These are phyloP conservation scores for Acanthis flammea DNA, from an alignment of 2,797 vertebrate genomes.

Conservation along the genomic window DNA sequence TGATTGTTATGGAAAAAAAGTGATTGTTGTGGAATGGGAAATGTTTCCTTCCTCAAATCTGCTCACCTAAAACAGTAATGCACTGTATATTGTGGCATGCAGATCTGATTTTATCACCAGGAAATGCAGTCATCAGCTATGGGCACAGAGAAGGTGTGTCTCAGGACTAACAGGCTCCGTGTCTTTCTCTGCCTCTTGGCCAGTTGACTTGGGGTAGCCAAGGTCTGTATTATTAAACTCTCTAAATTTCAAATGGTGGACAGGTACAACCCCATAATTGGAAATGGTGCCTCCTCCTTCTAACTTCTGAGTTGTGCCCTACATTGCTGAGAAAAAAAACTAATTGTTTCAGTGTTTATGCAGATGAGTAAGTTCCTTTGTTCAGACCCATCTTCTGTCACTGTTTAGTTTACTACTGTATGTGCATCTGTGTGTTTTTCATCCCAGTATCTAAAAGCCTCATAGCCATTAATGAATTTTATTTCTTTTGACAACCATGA, in stretches of 20 bases:
- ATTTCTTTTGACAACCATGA: conserved; percentile 5
- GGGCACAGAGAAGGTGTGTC: neutral
- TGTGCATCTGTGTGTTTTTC: neutral
- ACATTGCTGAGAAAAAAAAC: neutral
- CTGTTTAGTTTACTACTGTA: neutral
- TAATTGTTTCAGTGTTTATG: neutral
- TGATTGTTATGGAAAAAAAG: neutral
- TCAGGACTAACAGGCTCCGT: neutral
- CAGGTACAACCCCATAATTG: neutral
- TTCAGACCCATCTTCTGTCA: neutral
- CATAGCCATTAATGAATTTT: neutral
- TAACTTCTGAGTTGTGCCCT: neutral
- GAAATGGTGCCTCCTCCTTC: neutral
- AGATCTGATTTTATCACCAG: neutral
- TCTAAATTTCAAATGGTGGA: neutral
- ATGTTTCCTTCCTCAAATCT: neutral
- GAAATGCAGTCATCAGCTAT: neutral
- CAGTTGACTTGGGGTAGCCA: neutral
- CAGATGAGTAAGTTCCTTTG: neutral
- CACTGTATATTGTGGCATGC: neutral
- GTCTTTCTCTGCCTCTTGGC: neutral
- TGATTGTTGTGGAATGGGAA: neutral
- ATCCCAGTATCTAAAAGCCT: neutral
- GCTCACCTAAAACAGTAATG: neutral
- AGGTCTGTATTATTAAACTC: neutral